Conservation (phyloP, 2,113 vertebrate species). For the Microcebus griseorufus region DNA sequence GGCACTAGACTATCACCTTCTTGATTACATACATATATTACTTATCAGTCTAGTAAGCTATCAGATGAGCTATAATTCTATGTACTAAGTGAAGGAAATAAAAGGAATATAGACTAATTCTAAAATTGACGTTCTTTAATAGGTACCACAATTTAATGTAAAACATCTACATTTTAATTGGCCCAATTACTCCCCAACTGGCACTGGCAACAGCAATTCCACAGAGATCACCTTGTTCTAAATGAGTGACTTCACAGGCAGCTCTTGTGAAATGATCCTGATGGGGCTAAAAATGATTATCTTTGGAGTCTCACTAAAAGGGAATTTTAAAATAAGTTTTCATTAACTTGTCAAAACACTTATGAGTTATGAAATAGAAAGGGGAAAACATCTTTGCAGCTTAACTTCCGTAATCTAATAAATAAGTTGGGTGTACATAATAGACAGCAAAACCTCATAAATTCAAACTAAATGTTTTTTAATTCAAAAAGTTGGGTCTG, state of each 20-base stretch:
- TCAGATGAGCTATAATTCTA: constrained; percentile 12
- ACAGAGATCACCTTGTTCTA: neutral
- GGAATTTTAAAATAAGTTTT: constrained; percentile 59
- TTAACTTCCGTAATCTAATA: constrained; percentile 29
- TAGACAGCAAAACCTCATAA: constrained; percentile 16
- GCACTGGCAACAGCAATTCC: constrained; percentile 11
- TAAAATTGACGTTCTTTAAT: constrained; percentile 33
- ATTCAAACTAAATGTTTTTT: constrained; percentile 12
- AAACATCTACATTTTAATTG: constrained; percentile 54
- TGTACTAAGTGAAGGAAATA: neutral
- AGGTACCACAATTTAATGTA: constrained; percentile 23
- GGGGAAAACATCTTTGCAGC: neutral
- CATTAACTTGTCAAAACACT: constrained; percentile 47
- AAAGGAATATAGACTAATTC: neutral
- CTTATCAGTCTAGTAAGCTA: neutral
- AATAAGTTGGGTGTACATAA: neutral
- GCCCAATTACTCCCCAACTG: constrained; percentile 8
- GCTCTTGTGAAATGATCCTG: constrained; percentile 1
- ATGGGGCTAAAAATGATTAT: constrained; percentile 40
- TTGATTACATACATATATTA: neutral
- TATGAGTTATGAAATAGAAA: constrained; percentile 37
- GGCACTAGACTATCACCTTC: neutral
- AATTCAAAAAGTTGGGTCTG: neutral
- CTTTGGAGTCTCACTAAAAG: constrained; percentile 23
- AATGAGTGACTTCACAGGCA: constrained; percentile 5